Base-by-base conservation (phyloP, 2,797 vertebrate genomes). In the Enteromius unitaeniatus region DNA sequence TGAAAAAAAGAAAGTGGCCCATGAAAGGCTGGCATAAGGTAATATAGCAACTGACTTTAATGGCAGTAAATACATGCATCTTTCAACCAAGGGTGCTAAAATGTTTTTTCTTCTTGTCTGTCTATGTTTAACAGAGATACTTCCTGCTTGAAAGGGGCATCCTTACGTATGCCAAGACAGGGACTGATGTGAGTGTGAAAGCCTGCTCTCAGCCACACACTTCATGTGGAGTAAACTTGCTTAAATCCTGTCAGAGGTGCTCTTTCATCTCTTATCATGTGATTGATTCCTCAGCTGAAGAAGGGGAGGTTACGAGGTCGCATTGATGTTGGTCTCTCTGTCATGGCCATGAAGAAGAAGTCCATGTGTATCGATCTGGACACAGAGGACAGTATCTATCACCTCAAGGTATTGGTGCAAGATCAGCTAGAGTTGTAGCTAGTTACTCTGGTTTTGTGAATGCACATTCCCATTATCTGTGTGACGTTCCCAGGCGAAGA, bases 21-120 rank as follows among this genome's bases (percentile, higher is more conserved):
- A 95, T 99, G 94, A 99, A 99, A 92, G 98, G 98, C 49, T 99
- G 98, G 98, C 98, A 99, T 89, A 99, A 99, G 96, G 98, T 99
- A 90, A 58, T 64, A 19, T 62, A 31, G 5, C 34, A 6, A 14
- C 19, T 31, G 17, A 37, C 34, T 34, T 45, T 28, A 23, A 53
- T n/a, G 10, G 2, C 28, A 21, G 34, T 13, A 55, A 65, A 55
- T 55, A 2, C 23, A 51, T 58, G 6, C 5, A n/a, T 76, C 47
- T 68, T 17, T 31, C 13, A 23, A 1, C 23, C 37, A 49, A 45
- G 19, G 10, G 4, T 37, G 14, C n/a, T 40, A 37, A 58, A 34
- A 83, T 26, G 6, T 7, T 17, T 15, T n/a, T 17, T 40, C 7
- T 9, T 14, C 8, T 40, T 17, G 3, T 64, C 5, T 45, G 62